These are phyloP conservation scores for Helogale parvula DNA, from an alignment of 2,113 vertebrate species.

Conservation along the genomic window DNA sequence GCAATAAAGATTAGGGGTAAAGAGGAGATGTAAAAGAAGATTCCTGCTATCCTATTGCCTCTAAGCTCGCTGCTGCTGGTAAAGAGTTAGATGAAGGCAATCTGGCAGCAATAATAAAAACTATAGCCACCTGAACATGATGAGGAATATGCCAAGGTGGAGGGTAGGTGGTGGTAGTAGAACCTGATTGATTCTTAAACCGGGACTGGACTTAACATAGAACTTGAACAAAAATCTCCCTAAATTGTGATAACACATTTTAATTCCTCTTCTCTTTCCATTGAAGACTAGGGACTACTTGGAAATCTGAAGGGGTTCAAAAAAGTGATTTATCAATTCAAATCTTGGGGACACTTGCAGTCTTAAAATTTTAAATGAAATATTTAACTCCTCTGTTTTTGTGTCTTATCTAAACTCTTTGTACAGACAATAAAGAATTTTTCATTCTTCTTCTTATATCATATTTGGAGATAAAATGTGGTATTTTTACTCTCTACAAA, in stretches of 20 bases:
- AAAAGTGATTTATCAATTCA: neutral
- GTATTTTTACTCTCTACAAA: neutral
- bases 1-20: slow-evolving; percentile 63
- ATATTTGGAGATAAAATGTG: neutral
- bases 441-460: neutral
- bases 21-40: neutral
- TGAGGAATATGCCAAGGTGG: neutral
- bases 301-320: neutral
- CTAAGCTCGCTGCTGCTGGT: neutral
- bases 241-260: neutral
- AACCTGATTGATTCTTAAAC: neutral
- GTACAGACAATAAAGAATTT: neutral
- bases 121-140: neutral
- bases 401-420: neutral
- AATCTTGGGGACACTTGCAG: neutral
- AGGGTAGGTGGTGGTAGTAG: accelerated
- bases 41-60: neutral
- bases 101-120: neutral
- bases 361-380: neutral
- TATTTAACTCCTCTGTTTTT: neutral
- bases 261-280: neutral
- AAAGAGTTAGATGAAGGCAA: neutral
- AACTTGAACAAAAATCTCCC: neutral
- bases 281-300: neutral
- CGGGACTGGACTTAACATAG: neutral